Conservation (phyloP, 2,888 invertebrate genomes). For the Geophilus truncorum region DNA sequence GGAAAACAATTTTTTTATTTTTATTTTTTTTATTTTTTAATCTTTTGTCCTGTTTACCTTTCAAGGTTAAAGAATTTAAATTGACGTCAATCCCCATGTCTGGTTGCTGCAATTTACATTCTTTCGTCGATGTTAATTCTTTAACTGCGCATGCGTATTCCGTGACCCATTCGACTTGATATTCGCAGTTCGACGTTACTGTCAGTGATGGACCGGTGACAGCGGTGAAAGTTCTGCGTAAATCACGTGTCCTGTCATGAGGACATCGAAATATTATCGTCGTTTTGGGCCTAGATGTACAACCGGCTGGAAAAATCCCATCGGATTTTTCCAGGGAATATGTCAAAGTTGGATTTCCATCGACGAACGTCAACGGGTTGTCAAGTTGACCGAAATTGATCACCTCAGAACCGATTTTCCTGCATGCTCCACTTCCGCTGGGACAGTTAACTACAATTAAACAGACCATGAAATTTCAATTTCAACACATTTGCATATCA, state of each 20-base stretch:
- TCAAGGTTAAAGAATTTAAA: conserved; percentile 4
- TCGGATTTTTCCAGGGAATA: background rate
- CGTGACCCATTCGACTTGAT: conserved; percentile 33
- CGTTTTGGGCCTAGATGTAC: background rate
- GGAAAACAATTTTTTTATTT: background rate
- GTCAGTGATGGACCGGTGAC: background rate
- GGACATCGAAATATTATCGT: background rate
- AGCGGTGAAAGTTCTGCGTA: background rate
- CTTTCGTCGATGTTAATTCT: conserved; percentile 22
- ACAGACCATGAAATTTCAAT: too few species aligned
- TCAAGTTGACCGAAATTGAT: conserved; percentile 35
- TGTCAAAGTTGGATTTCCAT: background rate
- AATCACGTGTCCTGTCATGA: background rate
- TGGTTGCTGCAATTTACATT: conserved; percentile 25
- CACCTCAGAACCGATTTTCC: conserved; percentile 35
- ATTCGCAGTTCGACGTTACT: conserved; percentile 32
- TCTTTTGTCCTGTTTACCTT: background rate
- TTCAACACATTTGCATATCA: background rate
- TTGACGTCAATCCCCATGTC: conserved; percentile 31
- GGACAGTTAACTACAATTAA: conserved; percentile 33
- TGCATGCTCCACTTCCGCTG: conserved; percentile 36
- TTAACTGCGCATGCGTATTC: conserved; percentile 32
- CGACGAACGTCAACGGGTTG: background rate
- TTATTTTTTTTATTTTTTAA: background rate
- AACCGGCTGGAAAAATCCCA: background rate